A percentile compares a stretch with the other conserved stretches of the same genome.
Conservation (phyloP, 2,888 invertebrate species). For the Mylabris sibirica region DNA sequence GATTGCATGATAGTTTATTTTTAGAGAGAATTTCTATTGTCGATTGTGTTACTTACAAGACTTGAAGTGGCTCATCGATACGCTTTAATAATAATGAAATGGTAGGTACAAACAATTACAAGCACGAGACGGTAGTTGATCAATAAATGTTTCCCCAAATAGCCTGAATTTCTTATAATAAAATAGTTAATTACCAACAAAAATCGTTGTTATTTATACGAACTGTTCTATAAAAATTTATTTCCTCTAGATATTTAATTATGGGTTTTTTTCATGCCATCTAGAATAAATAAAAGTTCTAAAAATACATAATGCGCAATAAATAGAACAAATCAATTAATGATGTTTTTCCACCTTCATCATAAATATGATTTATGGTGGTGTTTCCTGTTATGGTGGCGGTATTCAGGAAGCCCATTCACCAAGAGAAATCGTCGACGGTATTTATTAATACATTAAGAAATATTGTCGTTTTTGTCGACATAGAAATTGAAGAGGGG, state of each 20-base stretch:
- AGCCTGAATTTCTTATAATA: constrained; percentile 28
- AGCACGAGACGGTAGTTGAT: constrained; percentile 30
- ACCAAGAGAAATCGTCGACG: neutral
- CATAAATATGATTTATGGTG: constrained; percentile 1
- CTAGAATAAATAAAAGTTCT: neutral
- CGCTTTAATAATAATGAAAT: constrained; percentile 33
- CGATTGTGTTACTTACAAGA: neutral
- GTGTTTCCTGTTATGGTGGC: neutral
- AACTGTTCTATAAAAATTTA: neutral
- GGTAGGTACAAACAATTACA: constrained; percentile 31
- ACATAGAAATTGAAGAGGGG: neutral
- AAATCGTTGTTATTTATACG: neutral
- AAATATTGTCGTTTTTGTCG: neutral
- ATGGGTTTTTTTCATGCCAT: neutral
- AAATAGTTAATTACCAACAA: neutral
- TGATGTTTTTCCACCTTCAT: neutral
- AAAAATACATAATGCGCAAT: neutral
- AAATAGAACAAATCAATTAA: neutral
- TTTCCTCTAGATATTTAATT: neutral
- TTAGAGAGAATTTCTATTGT: neutral
- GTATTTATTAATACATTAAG: constrained; percentile 9
- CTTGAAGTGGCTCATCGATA: constrained; percentile 22
- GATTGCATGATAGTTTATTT: no score
- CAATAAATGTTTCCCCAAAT: constrained; percentile 27
- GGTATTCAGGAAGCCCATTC: neutral